phyloP scores from a whole-genome alignment of 2,888 invertebrate species.

The Antitype chi region DNA sequence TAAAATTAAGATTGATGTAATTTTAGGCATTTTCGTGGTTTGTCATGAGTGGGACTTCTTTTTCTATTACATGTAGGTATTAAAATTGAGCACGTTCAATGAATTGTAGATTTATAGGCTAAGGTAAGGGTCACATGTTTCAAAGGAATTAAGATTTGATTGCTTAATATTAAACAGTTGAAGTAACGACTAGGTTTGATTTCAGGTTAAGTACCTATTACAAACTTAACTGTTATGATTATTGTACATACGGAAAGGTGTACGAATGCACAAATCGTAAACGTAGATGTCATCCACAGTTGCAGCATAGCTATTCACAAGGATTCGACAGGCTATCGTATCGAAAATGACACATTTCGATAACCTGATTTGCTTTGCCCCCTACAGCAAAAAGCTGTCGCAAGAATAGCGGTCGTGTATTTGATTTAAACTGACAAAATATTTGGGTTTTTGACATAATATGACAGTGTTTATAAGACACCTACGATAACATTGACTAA shows the following conservation, averaged over 20 bases:
- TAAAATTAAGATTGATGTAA: too few species aligned
- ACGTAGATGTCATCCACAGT: not conserved
- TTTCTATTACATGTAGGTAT: not conserved
- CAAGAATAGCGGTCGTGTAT: too few species aligned
- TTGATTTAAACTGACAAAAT: too few species aligned
- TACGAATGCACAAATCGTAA: slow-evolving; percentile 1
- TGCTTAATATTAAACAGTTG: slow-evolving; percentile 25
- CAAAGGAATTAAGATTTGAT: slow-evolving; percentile 41
- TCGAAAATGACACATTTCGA: too few species aligned
- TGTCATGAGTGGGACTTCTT: slow-evolving; percentile 5
- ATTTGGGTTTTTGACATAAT: too few species aligned
- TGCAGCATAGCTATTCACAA: too few species aligned
- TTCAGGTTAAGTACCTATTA: not conserved
- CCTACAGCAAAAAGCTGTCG: too few species aligned
- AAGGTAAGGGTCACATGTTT: slow-evolving; percentile 49
- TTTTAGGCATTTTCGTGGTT: not conserved
- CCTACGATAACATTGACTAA: too few species aligned
- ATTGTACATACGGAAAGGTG: not conserved
- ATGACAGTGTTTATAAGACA: too few species aligned
- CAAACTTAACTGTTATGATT: not conserved
- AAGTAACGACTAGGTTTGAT: not conserved
- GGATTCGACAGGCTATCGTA: too few species aligned
- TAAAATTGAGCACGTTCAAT: slow-evolving; percentile 34
- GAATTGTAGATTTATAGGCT: slow-evolving; percentile 36
- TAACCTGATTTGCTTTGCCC: too few species aligned